Evolutionary conservation across 2,888 invertebrate genomes (phyloP).

Genomic region (Cephalotes varians): DNA sequence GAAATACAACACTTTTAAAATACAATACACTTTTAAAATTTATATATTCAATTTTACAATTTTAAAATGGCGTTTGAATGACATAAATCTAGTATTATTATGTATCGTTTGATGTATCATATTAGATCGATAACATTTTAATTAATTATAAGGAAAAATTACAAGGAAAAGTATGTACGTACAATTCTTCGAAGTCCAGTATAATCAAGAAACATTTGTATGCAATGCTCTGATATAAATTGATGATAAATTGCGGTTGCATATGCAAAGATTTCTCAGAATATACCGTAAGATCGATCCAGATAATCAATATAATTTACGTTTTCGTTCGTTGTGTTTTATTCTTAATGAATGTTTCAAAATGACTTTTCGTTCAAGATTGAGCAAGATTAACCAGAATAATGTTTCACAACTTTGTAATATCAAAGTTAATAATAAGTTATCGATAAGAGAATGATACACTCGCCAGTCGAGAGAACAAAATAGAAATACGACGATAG

Average conservation of each 20-base stretch:
- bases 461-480: neutral
- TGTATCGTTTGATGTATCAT: neutral
- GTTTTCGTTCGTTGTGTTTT: neutral
- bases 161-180: neutral
- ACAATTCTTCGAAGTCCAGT: too few species aligned
- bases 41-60: too few species aligned
- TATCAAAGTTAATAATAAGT: neutral
- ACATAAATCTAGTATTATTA: neutral
- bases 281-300: neutral
- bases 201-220: neutral
- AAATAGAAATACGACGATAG: neutral
- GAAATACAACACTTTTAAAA: too few species aligned
- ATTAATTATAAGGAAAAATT: neutral
- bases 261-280: neutral
- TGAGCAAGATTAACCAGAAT: neutral
- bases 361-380: neutral
- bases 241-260: neutral
- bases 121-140: conserved; percentile 9
- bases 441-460: neutral
- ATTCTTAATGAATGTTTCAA: neutral
- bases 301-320: neutral
- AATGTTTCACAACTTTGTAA: neutral
- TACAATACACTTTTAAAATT: too few species aligned
- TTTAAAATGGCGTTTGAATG: too few species aligned
- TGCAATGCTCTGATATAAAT: neutral